Conservation (phyloP, 2,888 invertebrate genomes). For the Tethea ocularis region DNA sequence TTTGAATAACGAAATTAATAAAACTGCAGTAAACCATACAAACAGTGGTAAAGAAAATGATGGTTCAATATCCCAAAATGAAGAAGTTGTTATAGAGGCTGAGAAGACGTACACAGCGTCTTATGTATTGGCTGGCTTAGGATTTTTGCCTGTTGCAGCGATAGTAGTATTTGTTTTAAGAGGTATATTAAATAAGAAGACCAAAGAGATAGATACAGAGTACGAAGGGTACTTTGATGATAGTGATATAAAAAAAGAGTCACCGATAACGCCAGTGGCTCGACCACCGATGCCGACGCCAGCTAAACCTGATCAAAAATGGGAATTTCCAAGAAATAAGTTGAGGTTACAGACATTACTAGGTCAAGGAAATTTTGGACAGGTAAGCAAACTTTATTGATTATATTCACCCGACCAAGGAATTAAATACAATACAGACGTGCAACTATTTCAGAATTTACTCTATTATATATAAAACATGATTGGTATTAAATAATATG, state of each 20-base stretch:
- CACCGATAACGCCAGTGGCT: constrained; percentile 80
- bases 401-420: too few species aligned
- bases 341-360: constrained; percentile 90
- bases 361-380: constrained; percentile 94
- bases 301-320: constrained; percentile 84
- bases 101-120: constrained; percentile 85
- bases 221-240: constrained; percentile 86
- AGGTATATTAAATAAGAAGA: constrained; percentile 80
- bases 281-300: constrained; percentile 81
- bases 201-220: constrained; percentile 82
- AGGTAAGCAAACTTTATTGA: constrained; percentile 65
- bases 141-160: constrained; percentile 83
- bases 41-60: constrained; percentile 37
- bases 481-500: too few species aligned
- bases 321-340: constrained; percentile 91
- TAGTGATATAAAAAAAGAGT: constrained; percentile 78
- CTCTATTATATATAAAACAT: too few species aligned
- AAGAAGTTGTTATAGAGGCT: constrained; percentile 83
- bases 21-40: constrained; percentile 48
- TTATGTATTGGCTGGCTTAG: constrained; percentile 84
- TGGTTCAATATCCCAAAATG: constrained; percentile 57
- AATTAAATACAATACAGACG: too few species aligned
- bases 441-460: too few species aligned
- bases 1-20: constrained; percentile 33
- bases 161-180: constrained; percentile 83